A percentile compares a stretch with the other conserved stretches of the same genome.
Evolutionary conservation across 2,888 invertebrate genomes (phyloP).

Genomic region (Pammene aurita): DNA sequence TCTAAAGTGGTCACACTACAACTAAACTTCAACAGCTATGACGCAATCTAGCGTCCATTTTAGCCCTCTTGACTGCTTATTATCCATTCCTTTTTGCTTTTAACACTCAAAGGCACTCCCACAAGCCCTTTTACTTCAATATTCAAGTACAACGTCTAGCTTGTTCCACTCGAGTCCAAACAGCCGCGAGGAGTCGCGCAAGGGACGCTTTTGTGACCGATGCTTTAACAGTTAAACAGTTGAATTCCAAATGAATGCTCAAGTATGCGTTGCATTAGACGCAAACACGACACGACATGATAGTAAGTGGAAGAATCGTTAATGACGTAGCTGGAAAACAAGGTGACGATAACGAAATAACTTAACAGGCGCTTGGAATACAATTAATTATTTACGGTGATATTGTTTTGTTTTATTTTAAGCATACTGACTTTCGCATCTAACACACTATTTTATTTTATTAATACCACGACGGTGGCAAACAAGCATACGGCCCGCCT

Average conservation of each 20-base stretch:
- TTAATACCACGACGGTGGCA: no score
- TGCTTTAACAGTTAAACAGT: constrained; percentile 23
- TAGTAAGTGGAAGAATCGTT: constrained; percentile 27
- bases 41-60: constrained; percentile 24
- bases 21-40: constrained; percentile 18
- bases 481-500: no score
- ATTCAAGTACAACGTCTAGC: constrained; percentile 55
- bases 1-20: background rate
- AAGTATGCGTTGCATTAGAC: constrained; percentile 23
- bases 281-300: constrained; percentile 20
- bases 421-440: background rate
- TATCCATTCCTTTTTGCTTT: constrained; percentile 44
- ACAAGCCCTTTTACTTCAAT: constrained; percentile 56
- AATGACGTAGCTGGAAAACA: constrained; percentile 23
- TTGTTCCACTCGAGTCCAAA: constrained; percentile 20
- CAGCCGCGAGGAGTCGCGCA: constrained; percentile 20
- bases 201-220: constrained; percentile 9
- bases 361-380: constrained; percentile 7
- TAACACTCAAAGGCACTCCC: constrained; percentile 59
- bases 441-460: no score
- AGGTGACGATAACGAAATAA: constrained; percentile 32
- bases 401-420: background rate
- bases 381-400: background rate
- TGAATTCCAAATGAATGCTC: constrained; percentile 24
- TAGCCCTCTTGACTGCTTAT: constrained; percentile 27